These are phyloP conservation scores for Zaprionus lachaisei DNA, from an alignment of 1,140 invertebrate species.

Conservation along the genomic window DNA sequence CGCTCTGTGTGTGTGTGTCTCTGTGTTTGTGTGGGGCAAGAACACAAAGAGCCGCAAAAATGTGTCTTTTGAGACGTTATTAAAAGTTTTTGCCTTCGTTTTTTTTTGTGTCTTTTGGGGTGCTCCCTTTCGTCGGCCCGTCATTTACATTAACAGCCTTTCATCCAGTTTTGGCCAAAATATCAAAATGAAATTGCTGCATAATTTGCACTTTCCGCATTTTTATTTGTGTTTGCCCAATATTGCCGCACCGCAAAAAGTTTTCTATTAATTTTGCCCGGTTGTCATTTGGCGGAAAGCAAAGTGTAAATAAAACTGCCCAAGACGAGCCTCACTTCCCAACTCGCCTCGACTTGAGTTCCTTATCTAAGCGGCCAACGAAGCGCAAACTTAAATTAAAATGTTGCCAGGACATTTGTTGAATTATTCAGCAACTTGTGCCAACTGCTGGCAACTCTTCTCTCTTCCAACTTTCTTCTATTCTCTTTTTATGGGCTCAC, in stretches of 20 bases:
- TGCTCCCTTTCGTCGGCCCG: conserved; percentile 50
- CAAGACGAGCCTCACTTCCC: conserved; percentile 2
- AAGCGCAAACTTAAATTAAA: conserved; percentile 82
- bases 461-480: conserved; percentile 43
- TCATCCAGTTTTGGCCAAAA: conserved; percentile 70
- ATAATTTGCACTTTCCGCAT: conserved; percentile 80
- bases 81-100: conserved; percentile 65
- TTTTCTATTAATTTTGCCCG: conserved; percentile 80
- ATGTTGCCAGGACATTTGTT: conserved; percentile 79
- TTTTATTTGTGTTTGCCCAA: conserved; percentile 63
- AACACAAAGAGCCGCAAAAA: conserved; percentile 54
- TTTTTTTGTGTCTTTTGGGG: conserved; percentile 21
- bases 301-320: conserved; percentile 80
- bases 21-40: neutral
- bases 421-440: conserved; percentile 77
- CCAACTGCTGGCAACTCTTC: conserved; percentile 49
- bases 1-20: neutral
- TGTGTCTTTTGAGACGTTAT: conserved; percentile 77
- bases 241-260: conserved; percentile 57
- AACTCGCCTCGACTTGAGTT: conserved; percentile 30
- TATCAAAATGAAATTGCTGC: conserved; percentile 83
- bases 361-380: conserved; percentile 73
- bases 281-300: conserved; percentile 69
- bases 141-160: conserved; percentile 83
- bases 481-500: conserved; percentile 25